Base-by-base conservation (phyloP, 2,113 vertebrate genomes). In the Pycnonotus jocosus region DNA sequence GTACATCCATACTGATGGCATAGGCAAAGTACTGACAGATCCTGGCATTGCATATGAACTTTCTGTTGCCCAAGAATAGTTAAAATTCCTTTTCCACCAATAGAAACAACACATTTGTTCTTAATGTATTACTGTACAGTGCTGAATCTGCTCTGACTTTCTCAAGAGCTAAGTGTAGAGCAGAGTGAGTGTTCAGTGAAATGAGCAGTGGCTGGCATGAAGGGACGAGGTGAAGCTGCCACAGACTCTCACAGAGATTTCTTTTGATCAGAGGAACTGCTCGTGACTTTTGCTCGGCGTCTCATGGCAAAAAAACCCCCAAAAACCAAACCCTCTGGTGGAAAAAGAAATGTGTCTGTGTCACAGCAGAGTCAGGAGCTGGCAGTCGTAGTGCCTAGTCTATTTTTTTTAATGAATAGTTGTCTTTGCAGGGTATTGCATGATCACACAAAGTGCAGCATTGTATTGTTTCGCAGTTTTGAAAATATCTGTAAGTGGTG, bases 181-280 rank as follows among this genome's bases (percentile, higher is more conserved):
- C 68, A 66, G 84, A 88, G 69, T 0, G 0, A 93, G 35, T 0
- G 25, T 60, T 93, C 88, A 93, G 19, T 91, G 91, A 78, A 88
- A 88, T 62, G 82, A 96, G 44, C 76, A 71, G 80, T 45, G 69
- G 64, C 73, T 93, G 77, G 37, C 69, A 80, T 60, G 95, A 94
- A 94, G 90, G 81, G 60, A 88, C 0, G 6, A 85, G 87, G 85
- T 88, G 93, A 96, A 88, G 56, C 61, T 90, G 74, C 71, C 5
- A 2, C 79, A 95, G 90, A 86, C 58, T 92, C 54, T 79, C 6
- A 12, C 87, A 81, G 90, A 53, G 76, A 73, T 92, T 81, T 90
- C 88, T 90, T 93, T 88, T 93, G 92, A 96, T 95, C 95, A 96
- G 88, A 81, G 61, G 86, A 93, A 94, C 90, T 91, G 85, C 73